Evolutionary conservation across 2,888 invertebrate genomes (phyloP).

Genomic region (Stenotaenia linearis): DNA sequence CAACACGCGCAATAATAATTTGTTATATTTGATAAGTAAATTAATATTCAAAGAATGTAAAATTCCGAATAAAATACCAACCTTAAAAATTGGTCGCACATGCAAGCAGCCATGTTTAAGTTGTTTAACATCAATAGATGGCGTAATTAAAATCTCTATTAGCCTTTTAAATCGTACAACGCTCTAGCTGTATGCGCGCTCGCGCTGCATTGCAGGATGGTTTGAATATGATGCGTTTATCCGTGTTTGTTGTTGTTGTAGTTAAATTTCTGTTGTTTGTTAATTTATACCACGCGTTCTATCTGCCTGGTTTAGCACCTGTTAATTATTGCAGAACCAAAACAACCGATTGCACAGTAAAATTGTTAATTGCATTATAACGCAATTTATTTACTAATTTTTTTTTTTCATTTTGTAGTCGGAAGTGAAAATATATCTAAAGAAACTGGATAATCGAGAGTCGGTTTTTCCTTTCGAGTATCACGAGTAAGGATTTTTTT

Average conservation of each 20-base stretch:
- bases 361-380: neutral
- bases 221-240: too few species aligned
- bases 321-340: slow-evolving; percentile 86
- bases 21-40: neutral
- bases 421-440: slow-evolving; percentile 83
- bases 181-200: neutral
- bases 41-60: too few species aligned
- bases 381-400: neutral
- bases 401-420: slow-evolving; percentile 58
- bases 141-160: neutral
- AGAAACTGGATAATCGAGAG: slow-evolving; percentile 94
- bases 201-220: too few species aligned
- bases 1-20: neutral
- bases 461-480: too few species aligned
- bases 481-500: too few species aligned
- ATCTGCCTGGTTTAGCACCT: slow-evolving; percentile 94
- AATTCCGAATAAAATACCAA: neutral
- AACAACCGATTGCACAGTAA: slow-evolving; percentile 73
- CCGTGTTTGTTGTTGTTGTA: too few species aligned
- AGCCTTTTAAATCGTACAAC: neutral
- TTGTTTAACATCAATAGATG: neutral
- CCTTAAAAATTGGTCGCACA: neutral
- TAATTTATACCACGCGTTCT: too few species aligned
- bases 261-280: too few species aligned
- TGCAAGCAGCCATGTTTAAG: neutral